phyloP scores from a whole-genome alignment of 2,888 invertebrate species.

The Laspeyria flexula region DNA sequence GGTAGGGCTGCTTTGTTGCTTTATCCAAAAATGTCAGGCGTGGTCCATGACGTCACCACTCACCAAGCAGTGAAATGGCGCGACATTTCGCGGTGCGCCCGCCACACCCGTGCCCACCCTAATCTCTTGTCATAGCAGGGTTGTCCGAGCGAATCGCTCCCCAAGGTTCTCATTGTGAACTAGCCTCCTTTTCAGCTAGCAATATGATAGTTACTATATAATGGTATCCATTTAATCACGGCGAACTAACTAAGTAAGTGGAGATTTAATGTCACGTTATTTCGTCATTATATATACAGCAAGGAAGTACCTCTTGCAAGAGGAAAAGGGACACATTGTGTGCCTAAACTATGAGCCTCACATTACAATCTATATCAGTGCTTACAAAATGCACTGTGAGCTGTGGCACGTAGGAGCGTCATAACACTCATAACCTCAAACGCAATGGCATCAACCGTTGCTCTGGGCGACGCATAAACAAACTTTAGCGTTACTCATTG shows the following conservation, averaged over 20 bases:
- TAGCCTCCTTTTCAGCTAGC: slow-evolving; percentile 55
- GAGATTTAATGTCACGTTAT: neutral
- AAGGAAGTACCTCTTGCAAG: too few species aligned
- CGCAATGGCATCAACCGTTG: too few species aligned
- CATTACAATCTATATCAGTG: too few species aligned
- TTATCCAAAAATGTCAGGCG: slow-evolving; percentile 81
- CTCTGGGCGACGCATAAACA: too few species aligned
- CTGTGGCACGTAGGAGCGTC: too few species aligned
- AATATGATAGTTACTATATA: slow-evolving; percentile 30
- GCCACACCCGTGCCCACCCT: slow-evolving; percentile 80
- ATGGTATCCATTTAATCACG: slow-evolving; percentile 43
- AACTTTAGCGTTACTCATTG: too few species aligned
- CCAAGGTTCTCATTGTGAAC: slow-evolving; percentile 58
- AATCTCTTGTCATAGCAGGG: slow-evolving; percentile 74
- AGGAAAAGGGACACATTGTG: neutral
- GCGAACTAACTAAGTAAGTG: slow-evolving; percentile 13
- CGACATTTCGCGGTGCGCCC: slow-evolving; percentile 78
- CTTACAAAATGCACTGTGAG: too few species aligned
- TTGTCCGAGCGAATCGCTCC: slow-evolving; percentile 69
- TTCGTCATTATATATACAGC: neutral
- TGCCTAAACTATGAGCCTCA: neutral
- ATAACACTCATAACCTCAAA: too few species aligned
- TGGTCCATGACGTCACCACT: slow-evolving; percentile 81
- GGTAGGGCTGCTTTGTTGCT: slow-evolving; percentile 82
- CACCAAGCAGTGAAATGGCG: slow-evolving; percentile 76